Evolutionary conservation across 2,888 invertebrate species (phyloP), one percentile per base, ranked within the genome.

Genomic region (Pardosa pseudoannulata): DNA sequence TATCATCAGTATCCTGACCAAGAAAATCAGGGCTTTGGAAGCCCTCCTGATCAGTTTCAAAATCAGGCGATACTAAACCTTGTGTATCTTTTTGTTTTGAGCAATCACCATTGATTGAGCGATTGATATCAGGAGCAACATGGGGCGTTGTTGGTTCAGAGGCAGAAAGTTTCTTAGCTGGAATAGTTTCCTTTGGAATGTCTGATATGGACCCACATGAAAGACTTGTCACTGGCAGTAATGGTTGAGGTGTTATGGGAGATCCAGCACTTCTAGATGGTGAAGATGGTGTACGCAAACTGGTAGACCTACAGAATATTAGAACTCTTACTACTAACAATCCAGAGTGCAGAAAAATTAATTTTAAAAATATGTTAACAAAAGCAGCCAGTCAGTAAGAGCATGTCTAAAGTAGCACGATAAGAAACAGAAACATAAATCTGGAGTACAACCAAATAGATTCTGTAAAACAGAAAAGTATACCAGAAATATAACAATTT

Each of bases 1-100:
- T 89, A 75, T 89, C 89, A 46, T 89, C 88, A 32, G 88, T 82
- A 50, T 88, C 88, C 56, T 83, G 83, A 50, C 79, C 82, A 23
- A 79, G 74, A 70, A 76, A 79, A 31, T 88, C 88, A 29, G 80
- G 79, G 76, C 88, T 87, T 29, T 79, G 46, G 28, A 88, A 79
- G n/a, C 80, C 88, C 19, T 72, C 78, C 3, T 68, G 79, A 62
- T 72, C 80, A 39, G 68, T 32, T 27, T 86, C 85, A 68, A 76
- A 78, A 31, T 85, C 79, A 62, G 88, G 79, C 28, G 85, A 79
- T 76, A 62, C 79, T 29, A 74, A 73, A 68, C 78, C 81, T 46
- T 79, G 62, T 9, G 65, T 7, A 32, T 75, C 70, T 11, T 32
- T 13, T 50, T 6, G 19, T 32, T 50, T 68, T 9, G 71, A 41